A percentile compares a stretch with the other conserved stretches of the same genome.
These are phyloP conservation scores for Gallinago nigripennis DNA, from an alignment of 2,797 vertebrate species.

Conservation along the genomic window DNA sequence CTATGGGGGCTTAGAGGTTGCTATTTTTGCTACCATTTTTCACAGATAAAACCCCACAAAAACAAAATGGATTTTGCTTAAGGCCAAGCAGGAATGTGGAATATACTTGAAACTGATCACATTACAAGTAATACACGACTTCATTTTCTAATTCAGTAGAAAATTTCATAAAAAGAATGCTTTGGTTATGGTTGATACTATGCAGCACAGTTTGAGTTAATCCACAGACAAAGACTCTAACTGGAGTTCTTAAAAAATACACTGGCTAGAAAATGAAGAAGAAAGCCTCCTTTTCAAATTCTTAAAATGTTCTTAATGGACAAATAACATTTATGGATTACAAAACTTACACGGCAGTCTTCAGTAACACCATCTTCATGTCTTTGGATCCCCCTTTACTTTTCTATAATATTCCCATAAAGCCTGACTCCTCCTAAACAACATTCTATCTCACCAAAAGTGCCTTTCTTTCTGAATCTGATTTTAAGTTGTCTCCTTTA, in stretches of 20 bases:
- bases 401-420: not conserved
- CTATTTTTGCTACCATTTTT: not conserved
- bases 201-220: not conserved
- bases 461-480: not conserved
- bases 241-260: not conserved
- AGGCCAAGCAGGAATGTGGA: not conserved
- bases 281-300: not conserved
- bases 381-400: not conserved
- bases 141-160: not conserved
- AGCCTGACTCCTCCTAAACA: not conserved
- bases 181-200: fast-evolving
- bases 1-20: not conserved
- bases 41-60: not conserved
- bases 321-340: not conserved
- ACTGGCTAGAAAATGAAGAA: not conserved
- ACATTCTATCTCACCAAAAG: not conserved
- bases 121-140: not conserved
- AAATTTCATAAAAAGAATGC: not conserved
- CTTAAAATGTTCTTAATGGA: not conserved
- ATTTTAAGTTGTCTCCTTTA: not conserved
- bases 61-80: not conserved
- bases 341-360: not conserved
- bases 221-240: not conserved
- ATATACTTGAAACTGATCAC: not conserved
- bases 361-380: not conserved